Evolutionary conservation across 2,888 invertebrate genomes (phyloP).

Genomic region (Xestobium rufovillosum): DNA sequence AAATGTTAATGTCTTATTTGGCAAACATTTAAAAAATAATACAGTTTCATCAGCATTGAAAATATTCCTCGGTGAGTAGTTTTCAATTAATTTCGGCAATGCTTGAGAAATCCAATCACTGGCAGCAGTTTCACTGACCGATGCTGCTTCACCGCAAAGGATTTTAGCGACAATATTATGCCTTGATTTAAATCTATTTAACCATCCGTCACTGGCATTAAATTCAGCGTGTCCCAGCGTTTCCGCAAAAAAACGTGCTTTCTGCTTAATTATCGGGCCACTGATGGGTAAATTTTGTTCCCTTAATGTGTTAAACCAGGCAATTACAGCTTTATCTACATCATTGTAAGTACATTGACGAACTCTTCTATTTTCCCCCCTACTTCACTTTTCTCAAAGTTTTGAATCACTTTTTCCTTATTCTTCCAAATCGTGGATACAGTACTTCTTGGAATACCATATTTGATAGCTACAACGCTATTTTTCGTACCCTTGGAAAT

Average conservation of each 20-base stretch:
- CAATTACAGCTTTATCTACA: not conserved
- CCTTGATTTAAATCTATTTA: not conserved
- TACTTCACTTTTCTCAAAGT: not conserved
- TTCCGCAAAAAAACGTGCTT: constrained; percentile 18
- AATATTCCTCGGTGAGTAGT: not conserved
- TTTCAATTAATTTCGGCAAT: not conserved
- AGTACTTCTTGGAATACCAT: not conserved
- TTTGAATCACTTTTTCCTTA: not conserved
- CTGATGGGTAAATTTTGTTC: constrained; percentile 11
- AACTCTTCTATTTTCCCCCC: not conserved
- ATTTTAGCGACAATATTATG: not conserved
- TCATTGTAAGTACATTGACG: too few species aligned
- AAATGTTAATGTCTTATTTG: constrained; percentile 24
- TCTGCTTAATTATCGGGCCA: constrained; percentile 6
- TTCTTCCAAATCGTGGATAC: not conserved
- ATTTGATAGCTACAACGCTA: too few species aligned
- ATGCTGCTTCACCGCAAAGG: not conserved
- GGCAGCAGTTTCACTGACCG: too few species aligned
- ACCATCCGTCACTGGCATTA: constrained; percentile 1
- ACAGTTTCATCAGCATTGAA: constrained; percentile 27
- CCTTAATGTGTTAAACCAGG: constrained; percentile 12
- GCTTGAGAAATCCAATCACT: too few species aligned
- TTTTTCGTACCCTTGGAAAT: too few species aligned
- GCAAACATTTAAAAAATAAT: constrained; percentile 23
- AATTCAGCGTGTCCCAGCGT: not conserved